Base-by-base conservation (phyloP, 2,888 invertebrate genomes). In the Torymus aiolomorphi region DNA sequence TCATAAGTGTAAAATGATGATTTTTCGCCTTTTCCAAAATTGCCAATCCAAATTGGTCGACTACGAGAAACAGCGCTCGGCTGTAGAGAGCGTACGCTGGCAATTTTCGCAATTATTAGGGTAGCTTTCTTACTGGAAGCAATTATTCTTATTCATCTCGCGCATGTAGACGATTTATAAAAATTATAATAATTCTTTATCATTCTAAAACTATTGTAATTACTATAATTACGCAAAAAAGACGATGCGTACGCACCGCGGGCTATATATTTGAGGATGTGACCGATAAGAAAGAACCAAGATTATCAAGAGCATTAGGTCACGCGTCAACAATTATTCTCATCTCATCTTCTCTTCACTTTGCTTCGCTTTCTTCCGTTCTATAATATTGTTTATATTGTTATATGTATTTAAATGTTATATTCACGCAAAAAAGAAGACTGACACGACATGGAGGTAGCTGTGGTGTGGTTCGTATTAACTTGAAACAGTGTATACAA, bases 361-460 rank as follows among this genome's bases (percentile, higher is more conserved):
- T 56, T 69, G 8, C 31, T 14, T 59, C 57, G 14, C 20, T n/a
- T 70, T 42, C 51, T 31, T 51, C 65, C 65, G 57, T 54, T 54
- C 62, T 62, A 49, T 65, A 13, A 51, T 16, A 66, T 74, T 56
- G 61, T 73, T 70, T 71, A 75, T 54, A 78, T 61, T 57, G 61
- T 80, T 80, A 54, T 52, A 52, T 76, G 42, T 75, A 72, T 16
- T 20, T 49, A n/a, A 54, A n/a, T 67, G 71, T 71, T 76, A 76
- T 66, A 80, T 74, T 67, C 67, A 75, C 82, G 75, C 77, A 69
- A 66, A 70, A 76, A 54, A 66, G 78, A 88, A 88, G 88, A 89
- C 86, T 89, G 88, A 88, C 88, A 88, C 86, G 81, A 80, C 77
- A 88, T 86, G 87, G 89, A 89, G 89, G 89, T 89, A 90, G 89